Conservation (phyloP, 2,888 invertebrate species). For the Chrysopilus asiliformis region DNA sequence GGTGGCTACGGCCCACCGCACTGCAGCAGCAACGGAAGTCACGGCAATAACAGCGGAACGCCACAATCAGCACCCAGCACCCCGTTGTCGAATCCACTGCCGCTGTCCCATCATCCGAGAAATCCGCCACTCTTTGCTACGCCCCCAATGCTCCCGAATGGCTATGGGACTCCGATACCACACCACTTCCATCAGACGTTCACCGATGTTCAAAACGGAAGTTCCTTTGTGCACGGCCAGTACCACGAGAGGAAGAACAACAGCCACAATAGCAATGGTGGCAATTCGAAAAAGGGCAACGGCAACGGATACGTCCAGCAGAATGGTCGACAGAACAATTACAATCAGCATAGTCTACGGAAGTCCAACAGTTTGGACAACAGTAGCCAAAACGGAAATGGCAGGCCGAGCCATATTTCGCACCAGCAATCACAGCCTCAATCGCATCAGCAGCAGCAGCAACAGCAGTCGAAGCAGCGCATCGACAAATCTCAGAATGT, state of each 20-base stretch:
- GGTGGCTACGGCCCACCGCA: conserved; percentile 1
- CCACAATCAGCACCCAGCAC: conserved; percentile 35
- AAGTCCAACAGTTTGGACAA: conserved; percentile 7
- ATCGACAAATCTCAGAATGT: conserved; percentile 2
- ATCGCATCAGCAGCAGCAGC: conserved; percentile 7
- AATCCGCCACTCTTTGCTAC: conserved; percentile 33
- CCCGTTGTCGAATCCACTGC: conserved; percentile 23
- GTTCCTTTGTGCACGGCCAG: conserved; percentile 6
- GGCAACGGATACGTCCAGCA: conserved; percentile 12
- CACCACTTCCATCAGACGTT: conserved; percentile 5
- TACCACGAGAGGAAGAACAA: conserved; percentile 13
- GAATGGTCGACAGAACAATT: conserved; percentile 6
- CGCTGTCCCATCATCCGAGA: conserved; percentile 21
- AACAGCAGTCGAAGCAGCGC: conserved; percentile 1
- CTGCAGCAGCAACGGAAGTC: conserved; percentile 5
- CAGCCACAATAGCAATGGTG: conserved; percentile 6
- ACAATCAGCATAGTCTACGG: conserved; percentile 5
- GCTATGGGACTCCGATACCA: conserved; percentile 20
- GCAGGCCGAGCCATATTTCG: conserved; percentile 4
- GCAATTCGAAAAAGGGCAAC: conserved; percentile 22
- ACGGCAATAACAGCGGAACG: conserved; percentile 16
- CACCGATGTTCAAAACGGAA: conserved; percentile 6
- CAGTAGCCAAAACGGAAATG: conserved; percentile 3
- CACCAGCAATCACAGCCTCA: not conserved
- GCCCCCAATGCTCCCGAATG: conserved; percentile 28